Base-by-base conservation (phyloP, 2,113 vertebrate genomes). In the Cryptomyrus ogoouensis region DNA sequence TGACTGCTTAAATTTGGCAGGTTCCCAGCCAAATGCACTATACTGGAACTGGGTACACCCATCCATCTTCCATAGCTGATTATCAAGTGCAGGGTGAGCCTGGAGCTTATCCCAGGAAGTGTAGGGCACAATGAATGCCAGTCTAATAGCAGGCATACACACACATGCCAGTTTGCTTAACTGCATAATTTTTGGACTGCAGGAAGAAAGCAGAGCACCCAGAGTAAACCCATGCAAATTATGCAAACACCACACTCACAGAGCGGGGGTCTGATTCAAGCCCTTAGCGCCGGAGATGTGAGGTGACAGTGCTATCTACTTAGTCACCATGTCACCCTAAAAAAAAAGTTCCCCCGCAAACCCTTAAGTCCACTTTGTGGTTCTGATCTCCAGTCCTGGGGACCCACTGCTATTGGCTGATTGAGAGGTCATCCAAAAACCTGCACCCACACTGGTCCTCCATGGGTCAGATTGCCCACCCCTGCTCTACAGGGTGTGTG, bases 1-100 rank as follows among this genome's bases (percentile, higher is more conserved):
- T 87, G 83, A 5, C 44, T 90, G n/a, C 27, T 90, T 84, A 74
- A 52, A 39, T 39, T 77, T 42, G 58, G 27, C n/a, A 90, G 21
- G 49, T 70, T 70, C 31, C 5, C n/a, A 56, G 24, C 21, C 42
- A 24, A 87, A 87, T 46, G 66, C 56, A 10, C 44, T 56, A n/a
- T 27, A 74, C 39, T 87, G 8, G 52, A 24, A n/a, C 3, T 44
- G 10, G 58, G n/a, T 56, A 66, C 39, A 85, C 13, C 70, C 74
- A 80, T 42, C 74, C 35, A 80, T 80, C 74, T 42, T 39, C 74
- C 17, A 80, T 80, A 80, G 62, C 74, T 80, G 74, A 5, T 42
- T 80, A 80, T 80, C 35, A 35, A 77, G 35, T 77, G 15, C 74
- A 39, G 74, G 70, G 5, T 77, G 13, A 77, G 70, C 15, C 70